phyloP scores from a whole-genome alignment of 2,888 invertebrate species.

The Tetheella fluctuosa region DNA sequence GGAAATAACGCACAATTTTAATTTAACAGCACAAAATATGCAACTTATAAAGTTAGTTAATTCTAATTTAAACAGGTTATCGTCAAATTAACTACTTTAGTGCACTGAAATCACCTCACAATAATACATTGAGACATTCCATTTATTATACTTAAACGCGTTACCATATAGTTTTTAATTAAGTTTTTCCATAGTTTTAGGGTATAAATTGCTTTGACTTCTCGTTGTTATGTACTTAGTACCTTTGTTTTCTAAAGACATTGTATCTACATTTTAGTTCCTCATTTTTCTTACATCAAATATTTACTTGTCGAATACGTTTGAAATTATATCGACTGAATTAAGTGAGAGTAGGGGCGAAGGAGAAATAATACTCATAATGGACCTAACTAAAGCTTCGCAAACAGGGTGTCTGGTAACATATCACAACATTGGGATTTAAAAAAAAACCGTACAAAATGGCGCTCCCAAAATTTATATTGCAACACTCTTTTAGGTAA shows the following conservation, averaged over 20 bases:
- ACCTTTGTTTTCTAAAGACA: background rate
- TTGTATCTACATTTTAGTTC: background rate
- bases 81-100: slow-evolving; percentile 13
- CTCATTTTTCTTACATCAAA: background rate
- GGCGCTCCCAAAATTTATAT: slow-evolving; percentile 8
- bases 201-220: slow-evolving; percentile 9
- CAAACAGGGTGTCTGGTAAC: slow-evolving; percentile 75
- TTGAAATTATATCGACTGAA: slow-evolving; percentile 33
- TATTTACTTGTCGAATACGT: background rate
- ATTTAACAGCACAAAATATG: background rate
- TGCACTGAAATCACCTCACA: slow-evolving; percentile 48
- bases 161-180: slow-evolving; percentile 37
- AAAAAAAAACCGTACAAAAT: slow-evolving; percentile 13
- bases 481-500: background rate
- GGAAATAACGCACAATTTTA: background rate
- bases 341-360: slow-evolving; percentile 58
- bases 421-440: slow-evolving; percentile 60
- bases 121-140: slow-evolving; percentile 58
- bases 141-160: slow-evolving; percentile 39
- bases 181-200: slow-evolving; percentile 30
- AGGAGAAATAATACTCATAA: slow-evolving; percentile 60
- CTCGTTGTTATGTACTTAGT: background rate
- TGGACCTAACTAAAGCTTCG: slow-evolving; percentile 60
- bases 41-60: too few relatives aligned
- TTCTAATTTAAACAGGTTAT: too few relatives aligned